A percentile compares a stretch with the other conserved stretches of the same genome.
These are phyloP conservation scores for Encarsia formosa DNA, from an alignment of 2,888 invertebrate species.

Conservation along the genomic window DNA sequence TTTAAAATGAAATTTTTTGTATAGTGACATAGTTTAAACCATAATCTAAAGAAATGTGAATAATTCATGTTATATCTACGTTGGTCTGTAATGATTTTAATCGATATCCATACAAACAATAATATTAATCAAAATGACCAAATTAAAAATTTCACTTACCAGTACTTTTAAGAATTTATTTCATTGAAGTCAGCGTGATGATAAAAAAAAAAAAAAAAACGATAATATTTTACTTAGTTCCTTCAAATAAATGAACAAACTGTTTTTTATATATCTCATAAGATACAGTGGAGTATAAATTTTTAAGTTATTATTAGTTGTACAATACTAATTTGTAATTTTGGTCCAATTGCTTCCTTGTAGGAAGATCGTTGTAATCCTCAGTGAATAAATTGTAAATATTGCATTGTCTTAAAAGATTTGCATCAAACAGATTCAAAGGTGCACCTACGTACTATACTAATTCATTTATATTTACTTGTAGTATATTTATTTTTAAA, in stretches of 20 bases:
- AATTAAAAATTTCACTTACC: neutral
- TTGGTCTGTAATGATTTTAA: conserved; percentile 19
- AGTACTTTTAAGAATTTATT: conserved; percentile 1
- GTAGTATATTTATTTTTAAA: conserved; percentile 29
- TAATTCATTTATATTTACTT: conserved; percentile 21
- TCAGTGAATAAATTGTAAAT: conserved; percentile 28
- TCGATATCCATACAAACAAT: conserved; percentile 2
- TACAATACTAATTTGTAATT: conserved; percentile 24
- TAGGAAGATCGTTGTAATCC: conserved; percentile 15
- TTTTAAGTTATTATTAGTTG: conserved; percentile 16
- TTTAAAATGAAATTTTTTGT: conserved; percentile 25
- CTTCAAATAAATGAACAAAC: conserved; percentile 8
- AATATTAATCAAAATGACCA: conserved; percentile 1
- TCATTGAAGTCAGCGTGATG: conserved; percentile 20
- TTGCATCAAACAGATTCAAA: conserved; percentile 21
- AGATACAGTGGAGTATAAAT: conserved; percentile 5
- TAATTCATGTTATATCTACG: conserved; percentile 15
- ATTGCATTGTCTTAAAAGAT: conserved; percentile 22
- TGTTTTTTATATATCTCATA: conserved; percentile 3
- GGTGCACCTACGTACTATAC: conserved; percentile 21
- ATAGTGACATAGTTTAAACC: conserved; percentile 26
- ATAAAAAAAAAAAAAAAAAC: conserved; percentile 5
- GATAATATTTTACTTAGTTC: no score
- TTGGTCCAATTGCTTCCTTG: conserved; percentile 17
- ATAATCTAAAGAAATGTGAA: conserved; percentile 19